Evolutionary conservation across 2,797 vertebrate species (phyloP).

Genomic region (Pteronotus mesoamericanus): DNA sequence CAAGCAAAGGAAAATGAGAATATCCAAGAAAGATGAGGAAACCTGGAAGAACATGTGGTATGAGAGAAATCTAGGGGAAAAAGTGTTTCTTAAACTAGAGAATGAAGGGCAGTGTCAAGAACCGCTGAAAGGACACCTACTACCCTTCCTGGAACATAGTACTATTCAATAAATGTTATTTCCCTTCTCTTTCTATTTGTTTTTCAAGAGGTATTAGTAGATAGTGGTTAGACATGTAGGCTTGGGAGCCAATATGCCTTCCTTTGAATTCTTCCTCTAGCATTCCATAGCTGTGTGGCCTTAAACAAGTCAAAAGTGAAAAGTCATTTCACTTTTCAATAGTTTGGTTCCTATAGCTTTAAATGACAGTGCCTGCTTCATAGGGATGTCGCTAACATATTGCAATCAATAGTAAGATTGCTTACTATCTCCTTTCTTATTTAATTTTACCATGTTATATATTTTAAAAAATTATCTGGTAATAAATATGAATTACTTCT

Average conservation of each 20-base stretch:
- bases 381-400: not conserved
- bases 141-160: not conserved
- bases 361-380: not conserved
- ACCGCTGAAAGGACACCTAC: not conserved
- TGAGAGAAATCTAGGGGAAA: not conserved
- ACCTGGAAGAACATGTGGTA: not conserved
- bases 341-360: not conserved
- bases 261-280: not conserved
- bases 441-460: not conserved
- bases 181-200: not conserved
- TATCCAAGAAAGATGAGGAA: not conserved
- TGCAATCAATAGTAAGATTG: not conserved
- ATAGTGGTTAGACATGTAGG: not conserved
- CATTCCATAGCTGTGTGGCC: not conserved
- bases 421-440: not conserved
- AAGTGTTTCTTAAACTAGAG: not conserved
- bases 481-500: not conserved
- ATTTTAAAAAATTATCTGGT: not conserved
- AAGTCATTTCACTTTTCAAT: not conserved
- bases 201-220: not conserved
- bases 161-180: not conserved
- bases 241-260: not conserved
- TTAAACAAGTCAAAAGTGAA: too few species aligned
- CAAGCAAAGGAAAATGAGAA: not conserved
- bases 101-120: not conserved